These are phyloP conservation scores for Desoria tigrina DNA, from an alignment of 2,888 invertebrate species.

Conservation along the genomic window DNA sequence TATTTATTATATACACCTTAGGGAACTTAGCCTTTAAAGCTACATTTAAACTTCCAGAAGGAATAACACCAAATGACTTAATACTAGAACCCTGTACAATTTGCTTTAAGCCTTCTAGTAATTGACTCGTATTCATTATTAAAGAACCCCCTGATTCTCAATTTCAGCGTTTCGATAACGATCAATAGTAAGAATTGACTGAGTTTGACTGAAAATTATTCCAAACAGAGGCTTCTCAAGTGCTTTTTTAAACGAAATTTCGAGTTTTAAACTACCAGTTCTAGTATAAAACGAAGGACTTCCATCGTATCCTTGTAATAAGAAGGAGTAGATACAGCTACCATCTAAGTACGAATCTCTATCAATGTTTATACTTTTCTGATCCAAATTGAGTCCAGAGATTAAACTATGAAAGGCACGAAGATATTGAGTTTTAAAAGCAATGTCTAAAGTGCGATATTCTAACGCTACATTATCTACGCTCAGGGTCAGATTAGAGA, in stretches of 20 bases:
- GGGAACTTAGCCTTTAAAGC: not conserved
- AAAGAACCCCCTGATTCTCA: constrained; percentile 10
- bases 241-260: not conserved
- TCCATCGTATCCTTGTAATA: constrained; percentile 4
- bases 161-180: not conserved
- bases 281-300: not conserved
- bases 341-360: not conserved
- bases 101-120: not conserved
- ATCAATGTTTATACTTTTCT: constrained; percentile 1
- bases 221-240: not conserved
- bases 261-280: constrained; percentile 8
- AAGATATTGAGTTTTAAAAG: not conserved
- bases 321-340: not conserved
- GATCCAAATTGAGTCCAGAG: constrained; percentile 1
- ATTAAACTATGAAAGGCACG: constrained; percentile 6
- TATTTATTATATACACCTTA: not conserved
- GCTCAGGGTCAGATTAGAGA: not conserved
- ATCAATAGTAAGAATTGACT: not conserved
- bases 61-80: not conserved
- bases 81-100: not conserved
- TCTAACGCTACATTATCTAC: constrained; percentile 3
- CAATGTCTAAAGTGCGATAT: not conserved
- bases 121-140: constrained; percentile 12
- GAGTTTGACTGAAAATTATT: not conserved
- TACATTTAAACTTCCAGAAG: not conserved